A percentile compares a stretch with the other conserved stretches of the same genome.
These are phyloP conservation scores for Sebastes variabilis DNA, from an alignment of 2,797 vertebrate species.

Conservation along the genomic window DNA sequence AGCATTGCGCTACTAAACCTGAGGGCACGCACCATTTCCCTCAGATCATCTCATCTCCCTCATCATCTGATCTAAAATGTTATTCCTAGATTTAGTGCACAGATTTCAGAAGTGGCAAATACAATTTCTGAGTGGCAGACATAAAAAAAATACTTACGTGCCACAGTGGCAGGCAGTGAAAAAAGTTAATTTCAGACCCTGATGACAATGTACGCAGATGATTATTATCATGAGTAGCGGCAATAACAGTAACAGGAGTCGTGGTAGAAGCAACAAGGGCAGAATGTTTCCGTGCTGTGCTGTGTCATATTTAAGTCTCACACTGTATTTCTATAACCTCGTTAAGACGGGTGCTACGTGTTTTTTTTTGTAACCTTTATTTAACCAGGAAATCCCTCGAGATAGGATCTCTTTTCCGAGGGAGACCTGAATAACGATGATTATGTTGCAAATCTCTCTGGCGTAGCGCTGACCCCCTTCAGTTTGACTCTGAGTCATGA, in stretches of 20 bases:
- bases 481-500: constrained; percentile 21
- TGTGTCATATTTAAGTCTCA: neutral
- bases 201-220: neutral
- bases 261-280: neutral
- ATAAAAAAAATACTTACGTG: no score
- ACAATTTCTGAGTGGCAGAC: no score
- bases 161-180: no score
- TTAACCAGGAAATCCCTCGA: neutral
- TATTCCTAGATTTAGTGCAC: no score
- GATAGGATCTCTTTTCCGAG: neutral
- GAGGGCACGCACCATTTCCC: no score
- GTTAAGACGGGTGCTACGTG: neutral
- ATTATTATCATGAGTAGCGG: neutral
- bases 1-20: no score
- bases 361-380: neutral
- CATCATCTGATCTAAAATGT: no score
- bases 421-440: neutral
- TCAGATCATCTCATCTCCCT: no score
- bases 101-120: no score
- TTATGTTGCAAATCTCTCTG: neutral
- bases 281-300: neutral
- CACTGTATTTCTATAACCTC: neutral
- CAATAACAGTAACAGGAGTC: neutral
- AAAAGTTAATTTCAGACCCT: neutral
- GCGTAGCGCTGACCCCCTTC: neutral